Base-by-base conservation (phyloP, 2,113 vertebrate species). In the Sinocyclocheilus anshuiensis region DNA sequence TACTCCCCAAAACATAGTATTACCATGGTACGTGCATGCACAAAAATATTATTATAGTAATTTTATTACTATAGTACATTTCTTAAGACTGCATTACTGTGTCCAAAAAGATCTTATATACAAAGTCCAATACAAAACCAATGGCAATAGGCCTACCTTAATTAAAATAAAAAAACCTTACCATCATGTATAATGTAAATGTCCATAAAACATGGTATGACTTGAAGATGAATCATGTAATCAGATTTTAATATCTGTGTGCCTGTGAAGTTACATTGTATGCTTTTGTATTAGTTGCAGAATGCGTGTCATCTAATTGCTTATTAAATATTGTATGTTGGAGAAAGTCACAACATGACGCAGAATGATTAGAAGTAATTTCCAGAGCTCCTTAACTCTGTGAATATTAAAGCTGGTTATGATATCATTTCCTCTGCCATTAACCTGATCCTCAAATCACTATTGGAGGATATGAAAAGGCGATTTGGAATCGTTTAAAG, bases 341-440 rank as follows among this genome's bases (percentile, higher is more conserved):
- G 50, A 16, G 42, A 50, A 81, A 67, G 13, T 67, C 29, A 36
- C 55, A 61, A 20, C 76, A 55, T 33, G 48, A 20, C 1, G 2
- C 48, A 22, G 26, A 78, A 33, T 36, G 53, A 57, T 78, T 57
- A 57, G 77, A 33, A 61, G 57, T 80, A 22, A 80, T 93, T 91
- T 91, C 89, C 89, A 90, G 65, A 71, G 86, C 89, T 57, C 59
- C 93, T 89, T 86, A 89, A 91, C 89, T 88, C 48, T 24, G 5
- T 50, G 67, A 88, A 90, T 90, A 83, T 88, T 85, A 91, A 63
- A 88, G 78, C 85, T 90, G 72, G 15, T 91, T 91, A 89, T 90
- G 91, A 85, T 87, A 80, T 76, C 16, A 80, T 86, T 88, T 87
- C 77, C 89, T 87, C 81, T 90, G 89, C 91, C 89, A 90, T 90